Evolutionary conservation across 2,113 vertebrate species (phyloP), one percentile per base, ranked within the genome.

Genomic region (Periophthalmus modestus): DNA sequence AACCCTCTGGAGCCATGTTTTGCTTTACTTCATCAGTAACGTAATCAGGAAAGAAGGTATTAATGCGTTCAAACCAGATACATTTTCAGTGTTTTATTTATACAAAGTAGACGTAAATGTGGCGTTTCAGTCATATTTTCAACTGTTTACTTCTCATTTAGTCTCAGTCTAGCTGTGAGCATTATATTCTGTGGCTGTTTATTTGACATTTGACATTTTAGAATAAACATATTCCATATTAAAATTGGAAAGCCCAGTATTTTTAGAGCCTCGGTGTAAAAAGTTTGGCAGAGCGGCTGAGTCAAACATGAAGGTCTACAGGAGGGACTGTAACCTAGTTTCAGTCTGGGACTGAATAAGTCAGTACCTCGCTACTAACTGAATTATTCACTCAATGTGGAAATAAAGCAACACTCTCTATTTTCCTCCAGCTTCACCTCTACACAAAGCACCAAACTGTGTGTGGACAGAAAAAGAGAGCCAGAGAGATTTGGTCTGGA

Each of bases 161-260:
- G 28, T 28, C 28, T 28, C 3, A 3, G 28, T 28, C 28, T 28
- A 28, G 28, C 28, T 28, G 28, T 3, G 1, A 10, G 39, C 39
- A 43, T 43, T 43, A 43, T 43, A 39, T 43, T 43, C 39, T 10
- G 39, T 10, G 7, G 6, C 39, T 9, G 36, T 50, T 28, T 28
- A 28, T 28, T 28, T 28, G 28, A 28, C 28, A 28, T 28, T 39
- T 43, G 39, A 43, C 39, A 43, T 43, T 43, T 43, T 43, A 43
- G 7, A 43, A 43, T 43, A 43, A 43, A 43, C 10, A 9, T 7
- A 43, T 43, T 43, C 39, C 39, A 43, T 10, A 43, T 43, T 52
- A 16, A 52, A 15, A 52, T 2, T 2, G 28, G 43, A 76, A 75
- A 77, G 78, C n/a, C 69, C 28, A 55, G 52, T 59, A 59, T 15